Conservation (phyloP, 2,888 invertebrate genomes). For the Zaprionus obscuricornis region DNA sequence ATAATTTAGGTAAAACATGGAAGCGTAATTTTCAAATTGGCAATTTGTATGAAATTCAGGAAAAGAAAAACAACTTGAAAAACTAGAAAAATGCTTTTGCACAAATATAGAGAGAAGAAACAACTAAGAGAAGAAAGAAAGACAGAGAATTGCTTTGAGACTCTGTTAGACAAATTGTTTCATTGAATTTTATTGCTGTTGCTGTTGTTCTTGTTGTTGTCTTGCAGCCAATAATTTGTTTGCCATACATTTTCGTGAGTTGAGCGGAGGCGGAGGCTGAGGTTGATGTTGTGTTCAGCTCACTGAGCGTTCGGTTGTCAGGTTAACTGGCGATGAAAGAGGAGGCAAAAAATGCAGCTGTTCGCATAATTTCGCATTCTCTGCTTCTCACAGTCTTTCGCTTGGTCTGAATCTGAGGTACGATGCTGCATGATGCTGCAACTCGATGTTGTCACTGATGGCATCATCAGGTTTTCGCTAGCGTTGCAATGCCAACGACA, state of each 20-base stretch:
- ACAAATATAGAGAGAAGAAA: no score
- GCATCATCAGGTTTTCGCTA: constrained; percentile 32
- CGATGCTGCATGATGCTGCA: constrained; percentile 1
- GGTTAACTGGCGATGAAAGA: not conserved
- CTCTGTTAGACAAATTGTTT: no score
- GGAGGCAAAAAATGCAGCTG: not conserved
- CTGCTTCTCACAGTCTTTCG: not conserved
- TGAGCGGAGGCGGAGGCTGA: not conserved
- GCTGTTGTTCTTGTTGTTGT: constrained; percentile 2
- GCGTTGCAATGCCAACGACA: constrained; percentile 18
- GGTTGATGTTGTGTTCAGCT: no score
- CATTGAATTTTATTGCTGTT: no score
- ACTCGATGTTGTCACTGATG: constrained; percentile 51
- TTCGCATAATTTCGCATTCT: constrained; percentile 24
- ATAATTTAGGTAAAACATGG: not conserved
- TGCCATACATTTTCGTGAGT: constrained; percentile 1
- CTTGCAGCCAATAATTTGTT: constrained; percentile 14
- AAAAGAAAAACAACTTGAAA: no score
- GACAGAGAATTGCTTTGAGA: constrained; percentile 3
- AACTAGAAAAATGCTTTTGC: no score
- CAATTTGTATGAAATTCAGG: not conserved
- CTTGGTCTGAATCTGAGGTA: no score
- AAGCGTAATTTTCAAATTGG: no score
- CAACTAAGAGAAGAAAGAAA: no score
- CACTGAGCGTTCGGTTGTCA: no score